These are phyloP conservation scores for Leptodactylus fuscus DNA, from an alignment of 2,113 vertebrate genomes.

Conservation along the genomic window DNA sequence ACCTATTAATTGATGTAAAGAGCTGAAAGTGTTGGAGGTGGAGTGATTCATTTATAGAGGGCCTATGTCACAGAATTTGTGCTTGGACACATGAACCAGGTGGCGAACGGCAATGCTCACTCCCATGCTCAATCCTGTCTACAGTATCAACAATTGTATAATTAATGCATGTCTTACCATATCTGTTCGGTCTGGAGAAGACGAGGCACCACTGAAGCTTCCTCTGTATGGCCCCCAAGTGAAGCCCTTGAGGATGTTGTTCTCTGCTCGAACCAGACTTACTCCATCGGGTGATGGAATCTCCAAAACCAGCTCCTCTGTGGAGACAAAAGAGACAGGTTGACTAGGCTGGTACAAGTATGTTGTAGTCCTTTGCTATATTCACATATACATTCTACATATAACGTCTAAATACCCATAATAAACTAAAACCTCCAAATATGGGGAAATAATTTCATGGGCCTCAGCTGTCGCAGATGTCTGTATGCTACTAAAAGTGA, in stretches of 20 bases:
- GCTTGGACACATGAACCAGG: too few species aligned
- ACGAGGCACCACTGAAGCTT: conserved; percentile 72
- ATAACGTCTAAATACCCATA: background rate
- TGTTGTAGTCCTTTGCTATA: too few species aligned
- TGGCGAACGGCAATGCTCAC: too few species aligned
- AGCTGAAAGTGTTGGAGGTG: too few species aligned
- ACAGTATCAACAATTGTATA: too few species aligned
- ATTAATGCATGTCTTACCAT: conserved; percentile 74
- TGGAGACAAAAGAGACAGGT: background rate
- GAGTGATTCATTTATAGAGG: too few species aligned
- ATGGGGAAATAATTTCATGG: background rate
- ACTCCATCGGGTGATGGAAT: conserved; percentile 68
- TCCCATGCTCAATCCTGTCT: too few species aligned
- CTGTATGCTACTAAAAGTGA: background rate
- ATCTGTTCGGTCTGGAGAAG: conserved; percentile 62
- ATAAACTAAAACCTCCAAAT: background rate
- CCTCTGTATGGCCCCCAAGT: conserved; percentile 88
- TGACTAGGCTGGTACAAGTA: background rate
- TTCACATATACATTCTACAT: too few species aligned
- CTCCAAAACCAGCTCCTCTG: conserved; percentile 77
- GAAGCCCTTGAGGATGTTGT: conserved; percentile 74
- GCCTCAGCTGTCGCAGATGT: background rate
- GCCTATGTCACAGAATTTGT: too few species aligned
- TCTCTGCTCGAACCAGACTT: conserved; percentile 71
- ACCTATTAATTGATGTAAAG: too few species aligned